Conservation (phyloP, 2,888 invertebrate species). For the Ischnura elegans region DNA sequence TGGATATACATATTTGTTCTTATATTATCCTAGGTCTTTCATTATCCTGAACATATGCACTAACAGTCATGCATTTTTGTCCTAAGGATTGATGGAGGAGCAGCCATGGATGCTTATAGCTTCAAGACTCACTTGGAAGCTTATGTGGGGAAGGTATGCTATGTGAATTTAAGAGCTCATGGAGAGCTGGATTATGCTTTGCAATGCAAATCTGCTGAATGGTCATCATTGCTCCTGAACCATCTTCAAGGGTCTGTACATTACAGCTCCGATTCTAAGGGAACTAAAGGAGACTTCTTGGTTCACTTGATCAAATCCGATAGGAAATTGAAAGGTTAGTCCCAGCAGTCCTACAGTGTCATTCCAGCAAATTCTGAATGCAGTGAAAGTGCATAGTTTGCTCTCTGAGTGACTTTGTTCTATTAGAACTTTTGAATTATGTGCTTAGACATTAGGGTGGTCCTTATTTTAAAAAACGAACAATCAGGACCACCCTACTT, state of each 20-base stretch:
- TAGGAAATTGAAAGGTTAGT: slow-evolving; percentile 76
- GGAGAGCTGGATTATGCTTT: slow-evolving; percentile 76
- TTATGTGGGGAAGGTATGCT: slow-evolving; percentile 78
- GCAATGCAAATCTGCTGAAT: slow-evolving; percentile 75
- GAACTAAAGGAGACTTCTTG: slow-evolving; percentile 80
- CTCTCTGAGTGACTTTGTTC: too few species aligned
- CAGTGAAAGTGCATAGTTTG: too few species aligned
- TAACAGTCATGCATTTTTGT: too few species aligned
- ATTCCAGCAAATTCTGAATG: too few species aligned
- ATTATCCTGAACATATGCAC: too few species aligned
- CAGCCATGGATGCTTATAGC: slow-evolving; percentile 67
- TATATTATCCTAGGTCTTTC: too few species aligned
- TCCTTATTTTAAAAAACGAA: too few species aligned
- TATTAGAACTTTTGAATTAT: too few species aligned
- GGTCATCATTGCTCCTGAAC: slow-evolving; percentile 79
- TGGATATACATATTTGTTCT: too few species aligned
- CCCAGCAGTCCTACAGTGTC: too few species aligned
- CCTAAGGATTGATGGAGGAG: slow-evolving; percentile 70
- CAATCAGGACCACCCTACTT: too few species aligned
- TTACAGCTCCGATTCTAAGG: slow-evolving; percentile 83
- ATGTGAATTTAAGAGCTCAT: slow-evolving; percentile 81
- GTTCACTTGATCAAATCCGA: slow-evolving; percentile 80
- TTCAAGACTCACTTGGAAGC: slow-evolving; percentile 78
- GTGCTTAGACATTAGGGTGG: too few species aligned
- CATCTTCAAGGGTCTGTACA: slow-evolving; percentile 83